phyloP scores from a whole-genome alignment of 1,140 invertebrate genomes.

The Brachionus koreanus region DNA sequence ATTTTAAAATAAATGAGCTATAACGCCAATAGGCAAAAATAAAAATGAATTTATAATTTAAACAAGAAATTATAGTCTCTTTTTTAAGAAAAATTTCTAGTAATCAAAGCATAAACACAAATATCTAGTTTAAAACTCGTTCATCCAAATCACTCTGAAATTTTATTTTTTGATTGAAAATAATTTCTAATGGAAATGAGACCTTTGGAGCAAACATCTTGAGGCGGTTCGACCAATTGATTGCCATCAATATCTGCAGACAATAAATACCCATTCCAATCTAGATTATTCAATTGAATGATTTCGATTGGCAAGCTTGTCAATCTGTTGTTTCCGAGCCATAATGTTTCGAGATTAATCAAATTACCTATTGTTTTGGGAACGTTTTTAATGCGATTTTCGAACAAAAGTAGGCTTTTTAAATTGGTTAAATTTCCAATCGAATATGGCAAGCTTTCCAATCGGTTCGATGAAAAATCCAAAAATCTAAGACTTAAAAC shows the following conservation, averaged over 20 bases:
- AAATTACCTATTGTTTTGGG: conserved; percentile 54
- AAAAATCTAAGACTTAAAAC: conserved; percentile 53
- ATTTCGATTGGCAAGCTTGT: conserved; percentile 52
- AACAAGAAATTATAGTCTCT: background rate
- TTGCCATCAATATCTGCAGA: conserved; percentile 56
- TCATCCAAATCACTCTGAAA: conserved; percentile 12
- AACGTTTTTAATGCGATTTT: conserved; percentile 52
- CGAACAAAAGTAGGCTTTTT: conserved; percentile 52
- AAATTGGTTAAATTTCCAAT: conserved; percentile 53
- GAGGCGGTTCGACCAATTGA: conserved; percentile 53
- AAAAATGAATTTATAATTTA: conserved; percentile 3
- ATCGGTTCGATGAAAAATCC: conserved; percentile 54
- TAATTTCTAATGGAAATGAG: conserved; percentile 47
- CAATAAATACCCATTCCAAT: conserved; percentile 53
- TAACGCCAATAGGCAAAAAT: background rate
- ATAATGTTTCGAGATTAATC: conserved; percentile 52
- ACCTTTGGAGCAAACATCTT: conserved; percentile 55
- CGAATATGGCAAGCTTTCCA: conserved; percentile 49
- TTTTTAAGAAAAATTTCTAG: background rate
- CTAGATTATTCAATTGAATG: conserved; percentile 51
- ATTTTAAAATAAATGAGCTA: background rate
- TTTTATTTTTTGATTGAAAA: conserved; percentile 43
- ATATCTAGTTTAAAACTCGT: background rate
- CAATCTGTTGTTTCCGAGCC: conserved; percentile 56
- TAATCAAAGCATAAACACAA: conserved; percentile 12